A percentile compares a stretch with the other conserved stretches of the same genome.
Evolutionary conservation across 2,888 invertebrate species (phyloP).

Genomic region (Heliconius aoede): DNA sequence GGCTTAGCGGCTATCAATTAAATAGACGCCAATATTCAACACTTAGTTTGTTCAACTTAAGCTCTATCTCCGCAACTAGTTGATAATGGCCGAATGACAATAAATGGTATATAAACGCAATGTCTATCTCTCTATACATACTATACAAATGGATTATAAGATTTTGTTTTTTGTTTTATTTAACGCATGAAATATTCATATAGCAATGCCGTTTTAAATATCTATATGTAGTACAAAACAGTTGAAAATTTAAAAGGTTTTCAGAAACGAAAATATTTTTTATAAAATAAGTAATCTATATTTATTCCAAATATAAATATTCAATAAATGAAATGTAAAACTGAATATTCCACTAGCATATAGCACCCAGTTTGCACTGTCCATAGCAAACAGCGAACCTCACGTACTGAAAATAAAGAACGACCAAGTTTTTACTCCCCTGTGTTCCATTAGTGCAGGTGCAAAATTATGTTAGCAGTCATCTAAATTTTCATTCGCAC

Average conservation of each 20-base stretch:
- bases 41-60: slow-evolving; percentile 4
- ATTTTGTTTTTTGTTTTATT: not conserved
- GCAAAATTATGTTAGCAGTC: slow-evolving; percentile 41
- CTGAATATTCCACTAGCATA: not conserved
- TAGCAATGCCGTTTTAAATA: too few relatives aligned
- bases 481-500: slow-evolving; percentile 40
- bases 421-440: slow-evolving; percentile 30
- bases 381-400: slow-evolving; percentile 28
- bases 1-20: slow-evolving; percentile 19
- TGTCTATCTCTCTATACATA: not conserved
- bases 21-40: slow-evolving; percentile 25
- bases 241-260: not conserved
- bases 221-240: not conserved
- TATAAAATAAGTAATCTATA: not conserved
- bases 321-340: not conserved
- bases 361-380: slow-evolving; percentile 21
- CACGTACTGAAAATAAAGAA: slow-evolving; percentile 41
- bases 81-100: slow-evolving; percentile 56
- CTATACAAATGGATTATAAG: not conserved
- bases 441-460: slow-evolving; percentile 47
- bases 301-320: not conserved
- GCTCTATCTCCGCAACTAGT: slow-evolving; percentile 26
- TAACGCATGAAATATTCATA: too few relatives aligned
- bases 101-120: slow-evolving; percentile 45
- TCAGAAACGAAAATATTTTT: not conserved